These are phyloP conservation scores for Arizona elegans DNA, from an alignment of 2,113 vertebrate species.

Conservation along the genomic window DNA sequence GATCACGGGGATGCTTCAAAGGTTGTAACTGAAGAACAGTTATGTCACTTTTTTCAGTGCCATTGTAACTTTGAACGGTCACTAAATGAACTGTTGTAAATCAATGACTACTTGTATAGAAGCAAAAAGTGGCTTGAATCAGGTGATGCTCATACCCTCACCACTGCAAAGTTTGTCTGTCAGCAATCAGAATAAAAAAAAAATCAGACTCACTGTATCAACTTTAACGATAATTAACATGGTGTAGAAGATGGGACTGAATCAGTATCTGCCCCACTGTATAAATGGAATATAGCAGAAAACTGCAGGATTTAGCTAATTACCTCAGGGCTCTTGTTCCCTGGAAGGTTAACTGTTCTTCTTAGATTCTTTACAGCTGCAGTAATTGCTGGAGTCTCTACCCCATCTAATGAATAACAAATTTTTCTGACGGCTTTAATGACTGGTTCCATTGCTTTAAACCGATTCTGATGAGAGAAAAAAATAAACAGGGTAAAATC, in stretches of 20 bases:
- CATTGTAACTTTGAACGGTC: too few relatives aligned
- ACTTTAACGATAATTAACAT: background rate
- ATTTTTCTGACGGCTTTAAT: conserved; percentile 90
- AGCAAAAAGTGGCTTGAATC: background rate
- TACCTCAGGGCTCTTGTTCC: conserved; percentile 82
- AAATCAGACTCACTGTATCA: background rate
- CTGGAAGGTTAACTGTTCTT: conserved; percentile 85
- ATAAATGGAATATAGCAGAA: background rate
- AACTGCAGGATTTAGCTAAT: conserved; percentile 35
- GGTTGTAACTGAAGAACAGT: too few relatives aligned
- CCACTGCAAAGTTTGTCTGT: background rate
- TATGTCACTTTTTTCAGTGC: too few relatives aligned
- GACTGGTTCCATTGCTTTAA: conserved; percentile 84
- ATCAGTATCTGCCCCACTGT: background rate
- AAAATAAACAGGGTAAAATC: conserved; percentile 27
- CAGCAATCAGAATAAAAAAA: background rate
- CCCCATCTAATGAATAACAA: conserved; percentile 85
- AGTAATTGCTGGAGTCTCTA: conserved; percentile 86
- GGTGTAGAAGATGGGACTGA: background rate
- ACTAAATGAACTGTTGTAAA: too few relatives aligned
- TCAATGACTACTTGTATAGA: background rate
- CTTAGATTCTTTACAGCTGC: conserved; percentile 85
- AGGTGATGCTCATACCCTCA: background rate
- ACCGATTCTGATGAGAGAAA: conserved; percentile 75
- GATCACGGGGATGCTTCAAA: too few relatives aligned